These are phyloP conservation scores for Pogonocichla stellata DNA, from an alignment of 2,113 vertebrate genomes.

Conservation along the genomic window DNA sequence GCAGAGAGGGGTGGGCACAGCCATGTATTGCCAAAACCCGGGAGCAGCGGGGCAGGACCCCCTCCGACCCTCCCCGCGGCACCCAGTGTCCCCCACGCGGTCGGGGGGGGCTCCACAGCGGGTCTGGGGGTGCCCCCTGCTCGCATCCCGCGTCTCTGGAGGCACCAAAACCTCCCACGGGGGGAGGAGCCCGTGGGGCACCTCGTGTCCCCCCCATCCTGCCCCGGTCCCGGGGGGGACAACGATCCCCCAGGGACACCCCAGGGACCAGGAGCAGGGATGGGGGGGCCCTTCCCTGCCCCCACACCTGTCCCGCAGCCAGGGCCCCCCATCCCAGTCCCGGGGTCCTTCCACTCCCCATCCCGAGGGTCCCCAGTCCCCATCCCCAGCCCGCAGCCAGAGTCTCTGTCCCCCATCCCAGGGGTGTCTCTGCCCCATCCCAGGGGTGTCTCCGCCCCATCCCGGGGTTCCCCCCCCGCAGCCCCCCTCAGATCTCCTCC, in stretches of 20 bases:
- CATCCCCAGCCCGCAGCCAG: background rate
- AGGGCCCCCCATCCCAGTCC: background rate
- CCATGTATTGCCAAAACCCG: background rate
- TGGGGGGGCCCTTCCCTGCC: background rate
- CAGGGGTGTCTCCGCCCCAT: background rate
- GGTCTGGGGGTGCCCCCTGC: background rate
- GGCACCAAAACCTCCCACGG: background rate
- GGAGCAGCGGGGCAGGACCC: background rate
- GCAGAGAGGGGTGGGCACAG: background rate
- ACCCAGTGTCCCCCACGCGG: background rate
- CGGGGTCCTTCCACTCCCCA: background rate
- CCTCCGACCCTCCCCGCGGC: background rate
- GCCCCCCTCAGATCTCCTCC: slow-evolving; percentile 81
- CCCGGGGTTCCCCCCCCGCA: background rate
- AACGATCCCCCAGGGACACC: background rate
- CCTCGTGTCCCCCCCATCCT: background rate
- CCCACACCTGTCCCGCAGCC: background rate
- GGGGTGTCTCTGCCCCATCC: background rate
- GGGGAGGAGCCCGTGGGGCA: background rate
- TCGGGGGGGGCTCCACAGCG: background rate
- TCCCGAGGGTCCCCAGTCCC: background rate
- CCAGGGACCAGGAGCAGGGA: background rate
- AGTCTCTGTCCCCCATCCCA: background rate
- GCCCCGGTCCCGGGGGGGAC: background rate
- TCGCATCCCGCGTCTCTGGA: background rate